Evolutionary conservation across 2,888 invertebrate species (phyloP), one percentile per base, ranked within the genome.

Genomic region (Allophyes oxyacanthae): DNA sequence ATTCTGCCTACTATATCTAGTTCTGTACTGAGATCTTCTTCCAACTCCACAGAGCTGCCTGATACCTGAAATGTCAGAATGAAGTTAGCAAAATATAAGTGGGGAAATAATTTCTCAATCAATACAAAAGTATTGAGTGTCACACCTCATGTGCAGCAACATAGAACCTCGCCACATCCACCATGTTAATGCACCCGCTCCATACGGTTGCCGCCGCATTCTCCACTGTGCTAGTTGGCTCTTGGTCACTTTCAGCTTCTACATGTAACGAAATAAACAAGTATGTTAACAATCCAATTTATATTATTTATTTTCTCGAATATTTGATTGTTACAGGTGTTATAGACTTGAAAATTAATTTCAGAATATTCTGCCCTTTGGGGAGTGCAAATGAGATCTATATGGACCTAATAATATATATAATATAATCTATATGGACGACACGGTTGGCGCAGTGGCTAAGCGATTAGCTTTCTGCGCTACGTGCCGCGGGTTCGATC

Each of bases 1-100:
- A 99, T 99, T 77, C 99, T 95, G 0, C 99, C 99, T 10, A 99
- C 98, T 32, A 99, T 97, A 79, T 97, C 97, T 25, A 99, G 92
- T 54, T 97, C 96, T 45, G 96, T 95, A 4, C 97, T 96, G 32
- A 99, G 89, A 83, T 97, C 97, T 74, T 96, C 95, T 75, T 96
- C 95, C 15, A 97, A 89, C 64, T 96, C 96, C 28, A 93, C 85
- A 32, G 96, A 95, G 71, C 96, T 95, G 10, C 97, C 97, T 58
- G 95, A 94, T 61, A 94, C 93, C 94, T 94, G 78, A 68, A 70
- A 65, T 51, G 33, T 6, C 49, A 51, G 34, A 25, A 45, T 15
- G 33, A 44, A 14, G 37, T 38, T 32, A 34, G 28, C 28, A 28
- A 28, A 28, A 28, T 28, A 28, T 4, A 28, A 20, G 20, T 28